Base-by-base conservation (phyloP, 1,140 invertebrate species). In the Drosophila burlai region DNA sequence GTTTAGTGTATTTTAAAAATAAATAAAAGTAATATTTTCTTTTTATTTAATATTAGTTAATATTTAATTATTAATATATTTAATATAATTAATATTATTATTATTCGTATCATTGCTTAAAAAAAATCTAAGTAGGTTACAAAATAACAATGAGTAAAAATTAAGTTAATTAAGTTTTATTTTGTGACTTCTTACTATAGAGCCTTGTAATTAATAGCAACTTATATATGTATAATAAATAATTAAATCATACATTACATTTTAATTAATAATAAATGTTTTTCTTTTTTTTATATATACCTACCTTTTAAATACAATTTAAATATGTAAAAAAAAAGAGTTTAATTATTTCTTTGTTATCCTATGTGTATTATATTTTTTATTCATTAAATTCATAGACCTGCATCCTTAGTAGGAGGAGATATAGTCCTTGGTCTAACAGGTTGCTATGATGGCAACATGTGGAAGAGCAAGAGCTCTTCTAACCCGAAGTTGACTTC, bases 381-480 rank as follows among this genome's bases (percentile, higher is more conserved):
- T 63, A 69, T 68, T 68, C 62, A 67, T 26, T 16, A 38, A 49
- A 24, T 49, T 26, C 15, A 40, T 42, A 64, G n/a, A 9, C 26
- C 21, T 13, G 11, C 8, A 11, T 29, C 18, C 13, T 10, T 69
- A 18, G 63, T 3, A 16, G 66, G 29, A n/a, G 63, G 13, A 34
- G 29, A 26, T 21, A 26, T 26, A 42, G 11, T 24, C 26, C 21
- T 29, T 72, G 29, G 66, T 60, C 69, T 73, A 73, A 73, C 69
- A 73, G 69, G 71, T 74, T 74, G 71, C 71, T 74, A 74, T 61
- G 71, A 74, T 45, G 68, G 71, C 71, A 74, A 74, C 71, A 74
- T 74, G 71, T 74, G 71, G 71, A 74, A 74, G 71, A 74, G 67
- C 38, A 18, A 16, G n/a, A 24, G 21, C 6, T 4, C 16, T n/a